These are phyloP conservation scores for Operophtera brumata DNA, from an alignment of 2,888 invertebrate species.

Conservation along the genomic window DNA sequence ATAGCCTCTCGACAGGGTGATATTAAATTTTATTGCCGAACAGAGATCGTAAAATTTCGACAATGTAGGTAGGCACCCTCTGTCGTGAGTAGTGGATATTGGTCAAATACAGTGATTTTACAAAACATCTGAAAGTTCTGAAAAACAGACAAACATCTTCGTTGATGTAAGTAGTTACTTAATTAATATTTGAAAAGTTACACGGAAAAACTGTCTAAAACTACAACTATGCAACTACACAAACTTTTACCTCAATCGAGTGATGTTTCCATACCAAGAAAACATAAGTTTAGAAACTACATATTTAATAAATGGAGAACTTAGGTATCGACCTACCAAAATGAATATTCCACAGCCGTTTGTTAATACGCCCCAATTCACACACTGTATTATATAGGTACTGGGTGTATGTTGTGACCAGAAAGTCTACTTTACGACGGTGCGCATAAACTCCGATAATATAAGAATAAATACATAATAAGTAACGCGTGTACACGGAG, in stretches of 20 bases:
- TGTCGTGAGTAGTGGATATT: constrained; percentile 3
- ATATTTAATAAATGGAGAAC: no score
- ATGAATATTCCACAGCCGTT: no score
- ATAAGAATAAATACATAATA: constrained; percentile 59
- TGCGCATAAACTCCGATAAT: constrained; percentile 57
- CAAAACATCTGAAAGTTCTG: background rate
- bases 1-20: constrained; percentile 37
- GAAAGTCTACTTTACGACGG: constrained; percentile 55
- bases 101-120: background rate
- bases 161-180: no score
- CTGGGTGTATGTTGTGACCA: constrained; percentile 27
- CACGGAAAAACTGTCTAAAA: no score
- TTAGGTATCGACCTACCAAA: no score
- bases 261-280: no score
- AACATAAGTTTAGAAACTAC: no score
- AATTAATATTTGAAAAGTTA: no score
- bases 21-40: constrained; percentile 53
- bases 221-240: no score
- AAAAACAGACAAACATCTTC: no score
- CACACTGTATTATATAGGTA: background rate
- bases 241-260: no score
- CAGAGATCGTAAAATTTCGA: constrained; percentile 48
- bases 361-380: no score
- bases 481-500: constrained; percentile 39
- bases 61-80: constrained; percentile 31